These are phyloP conservation scores for Linepithema humile DNA, from an alignment of 1,140 invertebrate genomes.

Conservation along the genomic window DNA sequence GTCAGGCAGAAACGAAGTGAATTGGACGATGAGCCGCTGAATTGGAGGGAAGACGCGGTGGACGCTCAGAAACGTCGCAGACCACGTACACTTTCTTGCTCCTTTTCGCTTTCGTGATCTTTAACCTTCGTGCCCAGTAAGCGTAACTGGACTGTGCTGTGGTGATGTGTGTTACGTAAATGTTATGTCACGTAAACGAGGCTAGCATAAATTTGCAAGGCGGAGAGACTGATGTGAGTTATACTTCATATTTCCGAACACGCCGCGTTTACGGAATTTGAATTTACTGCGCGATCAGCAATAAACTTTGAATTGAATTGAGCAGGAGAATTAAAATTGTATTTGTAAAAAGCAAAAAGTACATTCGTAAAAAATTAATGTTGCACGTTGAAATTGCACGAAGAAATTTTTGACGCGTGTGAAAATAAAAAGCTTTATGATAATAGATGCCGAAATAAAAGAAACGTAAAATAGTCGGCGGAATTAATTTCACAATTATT, in stretches of 20 bases:
- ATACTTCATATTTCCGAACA: neutral
- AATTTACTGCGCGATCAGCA: neutral
- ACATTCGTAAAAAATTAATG: neutral
- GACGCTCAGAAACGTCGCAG: slow-evolving; percentile 7
- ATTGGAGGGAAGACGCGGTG: neutral
- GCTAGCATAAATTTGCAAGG: neutral
- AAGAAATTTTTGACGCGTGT: too few species aligned
- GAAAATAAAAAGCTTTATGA: neutral
- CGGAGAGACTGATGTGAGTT: neutral
- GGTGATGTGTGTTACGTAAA: slow-evolving; percentile 16
- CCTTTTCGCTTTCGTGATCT: slow-evolving; percentile 29
- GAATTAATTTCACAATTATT: neutral
- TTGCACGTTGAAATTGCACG: too few species aligned
- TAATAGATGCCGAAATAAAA: neutral
- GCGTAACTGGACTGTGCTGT: neutral
- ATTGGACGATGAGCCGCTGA: neutral
- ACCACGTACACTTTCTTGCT: neutral
- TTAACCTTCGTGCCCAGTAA: slow-evolving; percentile 3
- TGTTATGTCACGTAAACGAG: slow-evolving; percentile 9
- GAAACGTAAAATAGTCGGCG: neutral
- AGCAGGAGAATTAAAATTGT: neutral
- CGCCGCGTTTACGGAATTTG: neutral
- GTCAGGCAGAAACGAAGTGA: neutral
- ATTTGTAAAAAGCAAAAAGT: neutral
- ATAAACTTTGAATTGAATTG: neutral